These are phyloP conservation scores for Myrmophylax atrothorax DNA, from an alignment of 2,113 vertebrate genomes.

Conservation along the genomic window DNA sequence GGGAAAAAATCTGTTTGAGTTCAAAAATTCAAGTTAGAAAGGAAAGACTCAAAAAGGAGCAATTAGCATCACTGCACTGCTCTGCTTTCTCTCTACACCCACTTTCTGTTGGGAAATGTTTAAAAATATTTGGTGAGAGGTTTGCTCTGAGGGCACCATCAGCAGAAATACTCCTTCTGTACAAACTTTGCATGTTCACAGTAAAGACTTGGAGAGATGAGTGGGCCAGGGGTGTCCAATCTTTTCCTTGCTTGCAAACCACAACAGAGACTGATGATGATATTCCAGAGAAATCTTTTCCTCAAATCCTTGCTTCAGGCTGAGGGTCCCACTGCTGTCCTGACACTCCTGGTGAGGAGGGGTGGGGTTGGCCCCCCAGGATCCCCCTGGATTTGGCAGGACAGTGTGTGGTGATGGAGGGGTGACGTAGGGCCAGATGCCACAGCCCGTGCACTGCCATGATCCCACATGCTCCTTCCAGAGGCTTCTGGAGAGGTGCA, in stretches of 20 bases:
- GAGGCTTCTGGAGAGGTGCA: conserved; percentile 15
- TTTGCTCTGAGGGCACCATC: background rate
- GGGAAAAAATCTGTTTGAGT: background rate
- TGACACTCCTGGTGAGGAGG: background rate
- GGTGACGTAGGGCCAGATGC: rapidly evolving
- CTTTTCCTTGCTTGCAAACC: background rate
- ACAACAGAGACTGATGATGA: background rate
- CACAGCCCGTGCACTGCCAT: rapidly evolving
- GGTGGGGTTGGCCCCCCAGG: background rate
- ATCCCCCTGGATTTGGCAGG: background rate
- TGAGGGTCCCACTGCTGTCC: background rate
- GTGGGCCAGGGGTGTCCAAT: background rate
- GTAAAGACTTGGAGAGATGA: background rate
- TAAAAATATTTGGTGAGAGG: conserved; percentile 26
- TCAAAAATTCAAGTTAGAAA: background rate
- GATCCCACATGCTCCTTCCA: background rate
- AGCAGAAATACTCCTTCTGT: background rate
- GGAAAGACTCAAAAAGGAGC: conserved; percentile 40
- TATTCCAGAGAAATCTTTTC: background rate
- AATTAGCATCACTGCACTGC: background rate
- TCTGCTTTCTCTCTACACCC: conserved; percentile 32
- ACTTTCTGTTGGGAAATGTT: conserved; percentile 23
- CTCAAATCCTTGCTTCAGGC: background rate
- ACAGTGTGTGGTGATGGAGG: background rate
- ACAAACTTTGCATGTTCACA: background rate